A percentile compares a stretch with the other conserved stretches of the same genome.
These are phyloP conservation scores for Peromyscus polionotus DNA, from an alignment of 2,113 vertebrate genomes.

Conservation along the genomic window DNA sequence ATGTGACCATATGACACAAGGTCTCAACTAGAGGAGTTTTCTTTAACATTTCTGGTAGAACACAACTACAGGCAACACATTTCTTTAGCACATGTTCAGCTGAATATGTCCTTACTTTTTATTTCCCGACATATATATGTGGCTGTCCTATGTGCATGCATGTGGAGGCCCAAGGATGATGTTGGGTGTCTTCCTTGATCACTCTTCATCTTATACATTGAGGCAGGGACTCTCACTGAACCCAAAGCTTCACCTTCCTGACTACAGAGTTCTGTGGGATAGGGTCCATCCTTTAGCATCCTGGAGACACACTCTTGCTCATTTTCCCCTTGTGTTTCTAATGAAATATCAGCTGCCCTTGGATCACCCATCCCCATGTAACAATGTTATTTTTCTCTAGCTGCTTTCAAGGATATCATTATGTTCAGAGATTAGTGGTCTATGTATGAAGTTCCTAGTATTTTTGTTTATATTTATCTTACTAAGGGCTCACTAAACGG, in stretches of 20 bases:
- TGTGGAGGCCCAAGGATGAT: neutral
- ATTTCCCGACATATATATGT: neutral
- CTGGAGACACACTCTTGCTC: neutral
- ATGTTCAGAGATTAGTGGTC: neutral
- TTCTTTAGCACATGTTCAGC: neutral
- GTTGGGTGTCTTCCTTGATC: too few species aligned
- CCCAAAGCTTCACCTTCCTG: neutral
- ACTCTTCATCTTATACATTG: neutral
- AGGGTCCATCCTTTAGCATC: neutral
- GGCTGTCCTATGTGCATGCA: neutral
- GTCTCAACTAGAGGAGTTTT: neutral
- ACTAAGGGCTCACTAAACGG: neutral
- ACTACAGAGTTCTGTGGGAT: neutral
- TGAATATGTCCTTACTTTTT: neutral
- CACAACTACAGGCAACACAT: neutral
- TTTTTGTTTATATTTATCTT: constrained; percentile 8
- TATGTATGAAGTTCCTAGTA: neutral
- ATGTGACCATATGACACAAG: neutral
- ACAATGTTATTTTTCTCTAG: neutral
- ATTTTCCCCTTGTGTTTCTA: neutral
- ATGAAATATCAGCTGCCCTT: too few species aligned
- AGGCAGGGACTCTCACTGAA: neutral
- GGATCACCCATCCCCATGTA: accelerated
- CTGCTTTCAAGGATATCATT: neutral
- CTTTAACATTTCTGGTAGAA: neutral